Evolutionary conservation across 1,140 invertebrate genomes (phyloP), one percentile per base, ranked within the genome.

Genomic region (Drosophila sturtevanti): DNA sequence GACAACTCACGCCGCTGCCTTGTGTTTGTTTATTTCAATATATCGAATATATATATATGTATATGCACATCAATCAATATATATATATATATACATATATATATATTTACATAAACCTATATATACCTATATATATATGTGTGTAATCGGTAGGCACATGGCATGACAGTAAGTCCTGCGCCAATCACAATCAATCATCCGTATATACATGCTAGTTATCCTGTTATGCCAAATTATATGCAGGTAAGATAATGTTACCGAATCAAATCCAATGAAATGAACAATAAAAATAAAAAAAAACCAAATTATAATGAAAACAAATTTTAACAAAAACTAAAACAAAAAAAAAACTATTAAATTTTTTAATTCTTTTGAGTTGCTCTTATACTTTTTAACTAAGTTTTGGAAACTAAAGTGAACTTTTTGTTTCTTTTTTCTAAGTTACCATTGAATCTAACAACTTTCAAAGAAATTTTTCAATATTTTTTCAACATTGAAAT

Each of bases 151-250:
- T 86, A 92, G 91, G 91, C 91, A 90, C 91, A 92, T 90, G 91
- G 91, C 81, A 92, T 92, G 91, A 92, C 91, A 72, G 91, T 92
- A 85, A 92, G 90, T 92, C 91, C 91, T 86, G 91, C 91, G 90
- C 91, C 91, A 90, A 90, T 92, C 91, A 92, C 91, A 87, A 90
- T 92, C 81, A 92, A 91, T 89, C 91, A 92, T 92, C 90, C 89
- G 89, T 92, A 91, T 91, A 81, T 91, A 87, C 91, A 92, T 77
- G 86, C 91, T 91, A 91, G 84, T 91, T 92, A 90, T 92, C 90
- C 90, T 90, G 91, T 91, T 78, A 85, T 91, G 82, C 90, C 91
- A 90, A 91, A 90, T 86, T 92, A 91, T 89, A 89, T 91, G 75
- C 91, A 92, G 91, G 91, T 92, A 92, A 92, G 91, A 86, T 68